These are phyloP conservation scores for Centropus bengalensis DNA, from an alignment of 2,113 vertebrate species.

Conservation along the genomic window DNA sequence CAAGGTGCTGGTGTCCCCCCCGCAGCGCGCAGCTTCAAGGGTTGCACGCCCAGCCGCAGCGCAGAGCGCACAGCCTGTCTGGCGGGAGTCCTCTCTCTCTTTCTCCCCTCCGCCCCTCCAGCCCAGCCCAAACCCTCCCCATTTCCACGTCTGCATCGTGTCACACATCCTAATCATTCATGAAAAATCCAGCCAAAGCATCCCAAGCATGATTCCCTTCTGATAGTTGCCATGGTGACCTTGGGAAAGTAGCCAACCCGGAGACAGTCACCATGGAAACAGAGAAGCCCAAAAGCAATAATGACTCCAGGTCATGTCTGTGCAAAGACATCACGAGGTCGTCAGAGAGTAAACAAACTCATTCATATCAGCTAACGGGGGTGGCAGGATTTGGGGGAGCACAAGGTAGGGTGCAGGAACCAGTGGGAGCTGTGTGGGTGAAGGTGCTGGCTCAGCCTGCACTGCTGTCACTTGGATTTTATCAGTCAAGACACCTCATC, in stretches of 20 bases:
- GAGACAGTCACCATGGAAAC: slow-evolving; percentile 80
- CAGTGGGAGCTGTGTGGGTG: background rate
- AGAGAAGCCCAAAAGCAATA: slow-evolving; percentile 80
- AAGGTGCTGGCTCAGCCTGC: slow-evolving; percentile 26
- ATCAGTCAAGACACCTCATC: background rate
- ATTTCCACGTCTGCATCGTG: slow-evolving; percentile 75
- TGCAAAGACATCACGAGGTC: slow-evolving; percentile 65
- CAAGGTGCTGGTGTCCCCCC: background rate
- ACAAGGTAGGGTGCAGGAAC: background rate
- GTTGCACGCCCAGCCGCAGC: slow-evolving; percentile 2
- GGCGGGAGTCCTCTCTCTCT: slow-evolving; percentile 25
- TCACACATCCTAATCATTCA: slow-evolving; percentile 85
- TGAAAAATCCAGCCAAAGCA: slow-evolving; percentile 82
- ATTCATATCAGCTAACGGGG: slow-evolving; percentile 39
- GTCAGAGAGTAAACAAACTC: slow-evolving; percentile 68
- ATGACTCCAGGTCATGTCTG: slow-evolving; percentile 75
- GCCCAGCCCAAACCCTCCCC: slow-evolving; percentile 59
- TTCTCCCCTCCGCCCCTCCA: background rate
- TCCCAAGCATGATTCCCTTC: slow-evolving; percentile 83
- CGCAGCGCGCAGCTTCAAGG: background rate
- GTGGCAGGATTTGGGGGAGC: background rate
- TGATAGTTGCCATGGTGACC: slow-evolving; percentile 85
- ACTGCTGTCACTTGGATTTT: background rate
- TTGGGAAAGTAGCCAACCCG: slow-evolving; percentile 82
- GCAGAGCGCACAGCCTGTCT: slow-evolving; percentile 30